Conservation (phyloP, 1,140 invertebrate genomes). For the Heliconius hermathena region DNA sequence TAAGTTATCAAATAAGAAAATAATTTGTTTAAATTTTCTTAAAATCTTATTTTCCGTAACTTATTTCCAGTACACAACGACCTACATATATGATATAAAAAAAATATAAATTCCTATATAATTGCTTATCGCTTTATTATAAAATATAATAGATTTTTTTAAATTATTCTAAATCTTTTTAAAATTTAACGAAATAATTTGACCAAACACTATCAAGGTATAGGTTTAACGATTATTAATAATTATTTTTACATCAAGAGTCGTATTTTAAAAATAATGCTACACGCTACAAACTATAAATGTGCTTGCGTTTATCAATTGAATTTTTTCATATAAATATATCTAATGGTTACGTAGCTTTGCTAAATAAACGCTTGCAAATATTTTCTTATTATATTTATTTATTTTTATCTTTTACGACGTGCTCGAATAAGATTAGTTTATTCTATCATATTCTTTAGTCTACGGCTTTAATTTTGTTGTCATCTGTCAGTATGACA, state of each 20-base stretch:
- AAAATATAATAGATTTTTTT: neutral
- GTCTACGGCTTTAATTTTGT: neutral
- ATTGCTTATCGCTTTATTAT: neutral
- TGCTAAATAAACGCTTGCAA: neutral
- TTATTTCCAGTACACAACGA: neutral
- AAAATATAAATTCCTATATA: neutral
- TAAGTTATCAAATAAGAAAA: neutral
- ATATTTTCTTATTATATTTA: neutral
- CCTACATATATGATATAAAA: neutral
- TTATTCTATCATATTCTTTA: neutral
- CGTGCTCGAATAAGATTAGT: neutral
- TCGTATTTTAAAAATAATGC: neutral
- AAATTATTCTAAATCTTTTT: neutral
- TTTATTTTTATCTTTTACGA: neutral
- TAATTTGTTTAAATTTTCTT: no score
- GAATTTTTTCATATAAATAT: neutral
- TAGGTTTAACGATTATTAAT: slow-evolving; percentile 1
- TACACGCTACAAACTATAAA: neutral
- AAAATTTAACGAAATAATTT: neutral
- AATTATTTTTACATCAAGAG: neutral
- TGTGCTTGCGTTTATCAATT: neutral
- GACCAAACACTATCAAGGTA: neutral
- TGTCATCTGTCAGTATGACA: neutral
- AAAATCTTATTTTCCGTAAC: neutral
- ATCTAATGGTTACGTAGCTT: neutral